phyloP scores from a whole-genome alignment of 2,888 invertebrate genomes.

The Lutraria lutraria region DNA sequence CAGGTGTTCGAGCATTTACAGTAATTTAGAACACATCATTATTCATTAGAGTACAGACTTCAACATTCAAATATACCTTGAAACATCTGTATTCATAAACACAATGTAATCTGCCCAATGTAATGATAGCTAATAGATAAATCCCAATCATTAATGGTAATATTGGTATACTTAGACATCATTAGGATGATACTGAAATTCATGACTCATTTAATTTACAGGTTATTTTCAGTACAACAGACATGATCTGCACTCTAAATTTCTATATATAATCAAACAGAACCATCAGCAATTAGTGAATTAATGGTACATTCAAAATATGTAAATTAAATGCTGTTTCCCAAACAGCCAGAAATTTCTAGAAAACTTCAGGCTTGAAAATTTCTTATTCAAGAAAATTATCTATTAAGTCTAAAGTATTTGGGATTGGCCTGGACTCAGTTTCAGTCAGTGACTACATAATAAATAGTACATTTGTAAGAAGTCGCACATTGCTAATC shows the following conservation, averaged over 20 bases:
- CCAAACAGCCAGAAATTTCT: neutral
- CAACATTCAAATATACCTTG: neutral
- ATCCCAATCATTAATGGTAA: slow-evolving; percentile 10
- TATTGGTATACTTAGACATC: neutral
- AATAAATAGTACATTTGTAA: too few species aligned
- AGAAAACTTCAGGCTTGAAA: too few species aligned
- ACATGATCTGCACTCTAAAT: neutral
- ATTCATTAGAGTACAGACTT: slow-evolving; percentile 7
- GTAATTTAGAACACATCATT: slow-evolving; percentile 3
- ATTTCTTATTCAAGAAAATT: too few species aligned
- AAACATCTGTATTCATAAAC: neutral
- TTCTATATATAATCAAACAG: neutral
- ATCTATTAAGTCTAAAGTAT: too few species aligned
- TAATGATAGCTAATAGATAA: slow-evolving; percentile 17
- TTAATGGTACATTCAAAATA: neutral
- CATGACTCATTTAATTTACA: slow-evolving; percentile 17
- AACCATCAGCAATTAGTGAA: neutral
- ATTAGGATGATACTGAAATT: neutral
- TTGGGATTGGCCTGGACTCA: too few species aligned
- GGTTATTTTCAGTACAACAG: neutral
- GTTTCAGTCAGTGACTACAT: too few species aligned
- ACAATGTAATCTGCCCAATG: neutral
- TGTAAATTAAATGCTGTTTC: neutral
- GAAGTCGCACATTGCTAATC: too few species aligned
- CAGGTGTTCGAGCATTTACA: neutral